Base-by-base conservation (phyloP, 2,888 invertebrate species). In the Sabatieria punctata region DNA sequence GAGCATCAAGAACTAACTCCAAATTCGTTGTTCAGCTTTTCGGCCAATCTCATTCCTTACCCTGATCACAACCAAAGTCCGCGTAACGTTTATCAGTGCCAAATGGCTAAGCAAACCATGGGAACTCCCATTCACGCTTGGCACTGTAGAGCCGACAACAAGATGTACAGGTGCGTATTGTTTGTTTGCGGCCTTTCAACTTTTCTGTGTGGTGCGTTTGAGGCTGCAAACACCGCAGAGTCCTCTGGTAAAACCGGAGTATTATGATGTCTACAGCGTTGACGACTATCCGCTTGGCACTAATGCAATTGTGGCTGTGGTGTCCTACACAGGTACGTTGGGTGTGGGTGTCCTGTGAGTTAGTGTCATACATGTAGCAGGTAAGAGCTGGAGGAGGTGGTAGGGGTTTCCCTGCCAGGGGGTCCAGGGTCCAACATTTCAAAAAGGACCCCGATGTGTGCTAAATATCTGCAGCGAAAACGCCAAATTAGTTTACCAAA, bases 101-200 rank as follows among this genome's bases (percentile, higher is more conserved):
- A 79, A 77, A 99, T 99, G 97, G 89, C 86, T 49, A 99, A 99
- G 64, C 97, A 99, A 72, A 91, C 95, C 0, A 93, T 97, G 93
- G 97, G 95, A 1, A 88, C 88, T 0, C 86, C 93, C 0, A 80
- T 82, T 54, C 84, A 88, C 62, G 51, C 63, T 30, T 62, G 62
- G 62, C 52, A 54, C 22, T 72, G 78, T 21, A 82, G 88, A 63
- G 78, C 84, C 0, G 85, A 88, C 64, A 88, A 83, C 54, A 99
- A 97, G 69, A 65, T 93, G 54, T 97, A 97, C 68, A 75, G 86
- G n/a, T n/a, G n/a, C n/a, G n/a, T n/a, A n/a, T n/a, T n/a, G n/a
- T n/a, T n/a, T n/a, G n/a, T n/a, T n/a, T n/a, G n/a, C n/a, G n/a
- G n/a, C n/a, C n/a, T n/a, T n/a, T n/a, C n/a, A n/a, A n/a, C n/a